A percentile compares a stretch with the other conserved stretches of the same genome.
Evolutionary conservation across 2,113 vertebrate species (phyloP).

Genomic region (Stictonetta naevosa): DNA sequence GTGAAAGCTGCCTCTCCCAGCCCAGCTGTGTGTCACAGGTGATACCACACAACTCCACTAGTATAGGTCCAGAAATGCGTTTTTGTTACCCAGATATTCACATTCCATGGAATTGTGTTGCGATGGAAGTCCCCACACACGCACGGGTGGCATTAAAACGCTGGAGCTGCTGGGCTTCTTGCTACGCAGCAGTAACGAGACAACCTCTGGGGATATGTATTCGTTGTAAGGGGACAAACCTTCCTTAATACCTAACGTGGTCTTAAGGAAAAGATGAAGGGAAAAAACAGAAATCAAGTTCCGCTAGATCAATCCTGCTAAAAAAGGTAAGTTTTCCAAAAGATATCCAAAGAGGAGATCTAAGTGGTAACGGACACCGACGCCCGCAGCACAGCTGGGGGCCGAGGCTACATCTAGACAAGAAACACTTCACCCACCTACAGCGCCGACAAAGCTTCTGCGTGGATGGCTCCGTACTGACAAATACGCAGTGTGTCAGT

Average conservation of each 20-base stretch:
- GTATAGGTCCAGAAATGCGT: not conserved
- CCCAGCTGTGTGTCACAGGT: not conserved
- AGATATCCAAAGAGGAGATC: fast-evolving
- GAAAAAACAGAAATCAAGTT: not conserved
- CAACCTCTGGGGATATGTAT: fast-evolving
- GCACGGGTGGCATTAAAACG: not conserved
- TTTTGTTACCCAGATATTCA: not conserved
- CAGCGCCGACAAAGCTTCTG: fast-evolving
- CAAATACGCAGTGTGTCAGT: fast-evolving
- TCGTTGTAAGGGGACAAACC: not conserved
- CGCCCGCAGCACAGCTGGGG: not conserved
- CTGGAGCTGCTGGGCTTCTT: not conserved
- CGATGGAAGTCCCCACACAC: not conserved
- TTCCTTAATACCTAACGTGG: fast-evolving
- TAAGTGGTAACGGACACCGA: not conserved
- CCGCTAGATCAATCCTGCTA: not conserved
- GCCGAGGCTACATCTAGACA: fast-evolving
- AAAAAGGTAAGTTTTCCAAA: not conserved
- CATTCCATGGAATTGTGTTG: not conserved
- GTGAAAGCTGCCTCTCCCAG: not conserved
- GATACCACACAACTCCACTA: not conserved
- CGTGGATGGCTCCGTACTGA: not conserved
- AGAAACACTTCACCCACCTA: not conserved
- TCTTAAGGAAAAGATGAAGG: fast-evolving
- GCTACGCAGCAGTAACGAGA: no score